Conservation (phyloP, 2,797 vertebrate genomes). For the Zalophus californianus region DNA sequence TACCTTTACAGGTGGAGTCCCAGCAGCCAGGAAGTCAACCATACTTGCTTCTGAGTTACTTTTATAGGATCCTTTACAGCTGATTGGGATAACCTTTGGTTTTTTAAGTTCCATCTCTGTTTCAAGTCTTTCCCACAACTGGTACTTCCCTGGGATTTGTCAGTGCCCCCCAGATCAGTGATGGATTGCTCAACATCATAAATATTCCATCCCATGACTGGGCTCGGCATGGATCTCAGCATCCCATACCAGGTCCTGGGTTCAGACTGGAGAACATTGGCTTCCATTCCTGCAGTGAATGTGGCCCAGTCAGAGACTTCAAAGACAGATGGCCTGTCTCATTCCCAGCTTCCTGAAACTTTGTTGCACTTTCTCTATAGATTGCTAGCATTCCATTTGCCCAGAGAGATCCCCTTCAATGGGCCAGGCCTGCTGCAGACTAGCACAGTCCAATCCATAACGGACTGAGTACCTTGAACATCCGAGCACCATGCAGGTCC, state of each 20-base stretch:
- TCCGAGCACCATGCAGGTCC: neutral
- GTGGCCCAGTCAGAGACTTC: neutral
- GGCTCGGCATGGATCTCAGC: neutral
- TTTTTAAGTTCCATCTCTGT: neutral
- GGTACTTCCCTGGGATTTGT: neutral
- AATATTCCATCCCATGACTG: neutral
- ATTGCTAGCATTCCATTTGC: neutral
- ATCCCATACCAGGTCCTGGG: neutral
- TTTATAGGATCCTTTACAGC: neutral
- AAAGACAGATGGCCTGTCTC: neutral
- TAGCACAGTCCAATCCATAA: neutral
- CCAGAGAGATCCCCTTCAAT: neutral
- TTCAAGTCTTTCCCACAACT: neutral
- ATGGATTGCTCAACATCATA: neutral
- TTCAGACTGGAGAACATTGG: neutral
- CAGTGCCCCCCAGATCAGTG: neutral
- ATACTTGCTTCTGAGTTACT: neutral
- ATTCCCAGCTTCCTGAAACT: neutral
- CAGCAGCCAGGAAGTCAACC: neutral
- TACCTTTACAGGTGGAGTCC: neutral
- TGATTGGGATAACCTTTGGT: neutral
- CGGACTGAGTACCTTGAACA: neutral
- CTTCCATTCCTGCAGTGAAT: neutral
- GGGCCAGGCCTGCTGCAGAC: neutral
- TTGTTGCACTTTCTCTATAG: neutral